Evolutionary conservation across 2,797 vertebrate species (phyloP).

Genomic region (Vireo griseus): DNA sequence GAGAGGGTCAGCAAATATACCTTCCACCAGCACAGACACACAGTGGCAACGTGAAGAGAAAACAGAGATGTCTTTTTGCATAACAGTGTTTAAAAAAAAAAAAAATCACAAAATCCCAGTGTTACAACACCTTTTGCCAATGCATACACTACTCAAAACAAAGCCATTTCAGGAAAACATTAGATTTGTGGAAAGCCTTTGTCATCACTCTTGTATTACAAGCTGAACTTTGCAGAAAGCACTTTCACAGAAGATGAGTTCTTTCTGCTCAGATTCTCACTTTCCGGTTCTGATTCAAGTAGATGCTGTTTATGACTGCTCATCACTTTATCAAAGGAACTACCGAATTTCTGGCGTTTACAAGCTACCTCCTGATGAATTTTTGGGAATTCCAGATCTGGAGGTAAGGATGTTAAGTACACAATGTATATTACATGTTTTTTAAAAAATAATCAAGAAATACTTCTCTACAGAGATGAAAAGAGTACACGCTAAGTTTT

Average conservation of each 20-base stretch:
- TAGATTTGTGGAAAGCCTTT: not conserved
- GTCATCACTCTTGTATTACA: not conserved
- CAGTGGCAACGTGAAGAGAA: not conserved
- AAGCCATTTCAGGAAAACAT: not conserved
- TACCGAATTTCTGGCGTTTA: constrained; percentile 95
- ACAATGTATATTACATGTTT: not conserved
- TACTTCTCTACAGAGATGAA: not conserved
- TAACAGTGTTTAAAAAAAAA: not conserved
- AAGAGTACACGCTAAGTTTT: not conserved
- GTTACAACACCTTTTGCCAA: not conserved
- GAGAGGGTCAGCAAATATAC: not conserved
- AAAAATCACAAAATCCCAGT: not conserved
- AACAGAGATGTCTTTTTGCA: not conserved
- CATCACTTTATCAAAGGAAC: constrained; percentile 89
- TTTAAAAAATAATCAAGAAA: not conserved
- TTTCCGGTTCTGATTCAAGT: not conserved
- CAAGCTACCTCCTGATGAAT: constrained; percentile 93
- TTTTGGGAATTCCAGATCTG: constrained; percentile 89
- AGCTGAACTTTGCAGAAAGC: not conserved
- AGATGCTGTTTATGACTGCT: constrained; percentile 97
- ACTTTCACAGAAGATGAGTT: too few species aligned
- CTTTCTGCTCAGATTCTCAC: not conserved
- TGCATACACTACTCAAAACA: not conserved
- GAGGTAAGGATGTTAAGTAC: constrained; percentile 75
- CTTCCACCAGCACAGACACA: not conserved